A percentile compares a stretch with the other conserved stretches of the same genome.
phyloP scores from a whole-genome alignment of 2,888 invertebrate genomes.

The Hartigia nigra region DNA sequence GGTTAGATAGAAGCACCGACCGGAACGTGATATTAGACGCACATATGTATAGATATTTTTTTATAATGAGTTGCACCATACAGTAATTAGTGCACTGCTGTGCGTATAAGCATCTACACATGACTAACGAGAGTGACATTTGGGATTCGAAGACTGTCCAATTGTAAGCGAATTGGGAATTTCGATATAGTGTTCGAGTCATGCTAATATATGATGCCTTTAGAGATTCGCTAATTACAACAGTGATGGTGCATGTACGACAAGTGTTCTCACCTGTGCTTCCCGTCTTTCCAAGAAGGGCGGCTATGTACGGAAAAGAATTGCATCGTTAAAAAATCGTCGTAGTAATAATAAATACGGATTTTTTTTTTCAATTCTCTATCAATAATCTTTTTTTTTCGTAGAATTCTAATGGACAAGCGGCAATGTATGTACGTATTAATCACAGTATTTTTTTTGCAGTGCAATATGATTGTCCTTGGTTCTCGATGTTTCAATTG shows the following conservation, averaged over 20 bases:
- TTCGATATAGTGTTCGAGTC: not conserved
- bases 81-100: not conserved
- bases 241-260: not conserved
- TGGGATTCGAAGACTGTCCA: not conserved
- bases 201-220: not conserved
- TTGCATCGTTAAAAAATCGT: conserved; percentile 38
- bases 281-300: conserved; percentile 65
- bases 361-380: conserved; percentile 12
- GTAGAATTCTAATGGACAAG: not conserved
- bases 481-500: not conserved
- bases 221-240: not conserved
- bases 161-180: not conserved
- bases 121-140: not conserved
- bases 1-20: not conserved
- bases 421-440: not conserved
- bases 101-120: not conserved
- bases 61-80: not conserved
- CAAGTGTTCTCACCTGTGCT: conserved; percentile 62
- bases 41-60: not conserved
- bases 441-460: not conserved
- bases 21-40: not conserved
- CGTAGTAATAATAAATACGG: conserved; percentile 18
- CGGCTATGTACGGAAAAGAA: conserved; percentile 54
- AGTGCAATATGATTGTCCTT: not conserved
- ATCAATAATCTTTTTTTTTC: not conserved